Evolutionary conservation across 2,888 invertebrate genomes (phyloP).

Genomic region (Antheraea assamensis): DNA sequence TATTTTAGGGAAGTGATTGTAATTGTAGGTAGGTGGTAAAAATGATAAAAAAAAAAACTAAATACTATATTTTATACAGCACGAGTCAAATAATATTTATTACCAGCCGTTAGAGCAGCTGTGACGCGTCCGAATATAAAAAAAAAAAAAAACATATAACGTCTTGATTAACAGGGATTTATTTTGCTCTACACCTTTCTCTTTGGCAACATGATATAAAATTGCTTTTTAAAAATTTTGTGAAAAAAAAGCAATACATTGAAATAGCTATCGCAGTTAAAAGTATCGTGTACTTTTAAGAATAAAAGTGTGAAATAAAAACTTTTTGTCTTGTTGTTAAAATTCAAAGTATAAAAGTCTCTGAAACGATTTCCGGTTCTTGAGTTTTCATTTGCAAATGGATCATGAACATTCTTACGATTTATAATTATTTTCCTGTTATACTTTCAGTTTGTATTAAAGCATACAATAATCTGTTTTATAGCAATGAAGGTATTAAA

Average conservation of each 20-base stretch:
- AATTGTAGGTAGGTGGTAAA: no score
- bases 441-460: background rate
- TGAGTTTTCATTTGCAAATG: slow-evolving; percentile 9
- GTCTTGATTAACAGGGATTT: background rate
- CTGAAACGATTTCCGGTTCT: background rate
- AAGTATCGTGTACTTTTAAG: background rate
- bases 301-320: background rate
- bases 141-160: background rate
- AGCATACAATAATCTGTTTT: background rate
- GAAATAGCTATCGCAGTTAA: background rate
- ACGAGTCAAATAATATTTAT: slow-evolving; percentile 27
- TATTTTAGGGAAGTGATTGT: no score
- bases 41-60: slow-evolving; percentile 28
- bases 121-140: background rate
- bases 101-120: slow-evolving; percentile 28
- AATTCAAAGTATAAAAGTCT: background rate
- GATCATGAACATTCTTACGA: background rate
- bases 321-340: slow-evolving; percentile 4
- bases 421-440: slow-evolving; percentile 5
- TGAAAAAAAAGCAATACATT: background rate
- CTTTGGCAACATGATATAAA: background rate
- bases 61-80: slow-evolving; percentile 29
- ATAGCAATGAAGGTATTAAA: background rate
- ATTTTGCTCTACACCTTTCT: background rate
- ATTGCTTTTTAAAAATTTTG: background rate